Percentiles rank a stretch among this genome's conserved stretches.
phyloP scores from a whole-genome alignment of 2,888 invertebrate genomes.

The Mechanitis messenoides region DNA sequence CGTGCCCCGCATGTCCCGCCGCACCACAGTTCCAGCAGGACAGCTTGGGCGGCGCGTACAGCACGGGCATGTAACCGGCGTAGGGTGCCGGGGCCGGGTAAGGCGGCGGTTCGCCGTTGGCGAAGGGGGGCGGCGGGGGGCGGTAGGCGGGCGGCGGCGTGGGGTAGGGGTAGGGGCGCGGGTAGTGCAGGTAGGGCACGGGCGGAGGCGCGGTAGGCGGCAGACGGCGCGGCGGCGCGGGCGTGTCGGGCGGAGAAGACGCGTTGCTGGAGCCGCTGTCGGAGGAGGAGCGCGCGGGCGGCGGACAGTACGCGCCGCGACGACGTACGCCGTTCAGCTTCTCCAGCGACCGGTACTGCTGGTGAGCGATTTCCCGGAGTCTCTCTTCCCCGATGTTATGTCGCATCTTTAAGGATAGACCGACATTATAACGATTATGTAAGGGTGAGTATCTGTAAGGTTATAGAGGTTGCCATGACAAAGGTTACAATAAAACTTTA shows the following conservation, averaged over 20 bases:
- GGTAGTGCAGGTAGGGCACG: slow-evolving; percentile 55
- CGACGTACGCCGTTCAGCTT: slow-evolving; percentile 76
- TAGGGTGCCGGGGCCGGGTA: slow-evolving; percentile 64
- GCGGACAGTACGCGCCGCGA: slow-evolving; percentile 54
- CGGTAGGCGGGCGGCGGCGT: slow-evolving; percentile 63
- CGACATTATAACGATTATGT: too few species aligned
- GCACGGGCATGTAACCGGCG: slow-evolving; percentile 70
- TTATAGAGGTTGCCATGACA: too few species aligned
- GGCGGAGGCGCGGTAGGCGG: slow-evolving; percentile 43
- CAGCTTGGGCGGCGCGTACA: slow-evolving; percentile 78
- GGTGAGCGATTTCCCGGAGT: slow-evolving; percentile 76
- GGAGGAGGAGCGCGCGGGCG: slow-evolving; percentile 54
- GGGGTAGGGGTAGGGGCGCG: slow-evolving; percentile 61
- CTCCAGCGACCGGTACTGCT: slow-evolving; percentile 76
- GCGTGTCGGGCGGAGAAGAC: slow-evolving; percentile 64
- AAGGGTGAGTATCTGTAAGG: too few species aligned
- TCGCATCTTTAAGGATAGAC: slow-evolving; percentile 66
- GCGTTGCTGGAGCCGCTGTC: slow-evolving; percentile 67
- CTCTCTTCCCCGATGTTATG: slow-evolving; percentile 80
- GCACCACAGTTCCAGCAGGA: slow-evolving; percentile 96
- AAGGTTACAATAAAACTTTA: too few species aligned
- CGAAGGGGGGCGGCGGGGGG: slow-evolving; percentile 64
- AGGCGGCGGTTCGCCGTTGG: slow-evolving; percentile 68
- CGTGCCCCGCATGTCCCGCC: slow-evolving; percentile 86
- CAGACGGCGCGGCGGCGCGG: slow-evolving; percentile 51